These are phyloP conservation scores for Hymenopus coronatus DNA, from an alignment of 2,888 invertebrate genomes.

Conservation along the genomic window DNA sequence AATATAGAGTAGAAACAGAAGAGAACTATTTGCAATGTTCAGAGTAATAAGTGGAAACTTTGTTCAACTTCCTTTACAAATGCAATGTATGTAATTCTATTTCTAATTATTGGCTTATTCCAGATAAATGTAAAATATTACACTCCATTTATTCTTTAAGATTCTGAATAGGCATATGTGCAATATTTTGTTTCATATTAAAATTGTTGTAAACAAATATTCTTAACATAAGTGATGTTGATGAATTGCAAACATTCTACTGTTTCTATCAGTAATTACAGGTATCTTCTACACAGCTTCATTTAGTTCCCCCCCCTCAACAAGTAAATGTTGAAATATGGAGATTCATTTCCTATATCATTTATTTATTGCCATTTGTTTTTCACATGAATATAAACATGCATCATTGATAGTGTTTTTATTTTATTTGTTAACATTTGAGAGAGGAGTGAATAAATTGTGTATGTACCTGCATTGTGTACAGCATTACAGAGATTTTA, in stretches of 20 bases:
- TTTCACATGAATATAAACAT: constrained; percentile 10
- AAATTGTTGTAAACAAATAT: neutral
- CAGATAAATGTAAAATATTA: neutral
- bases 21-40: neutral
- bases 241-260: neutral
- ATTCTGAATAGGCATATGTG: neutral
- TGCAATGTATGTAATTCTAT: neutral
- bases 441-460: constrained; percentile 9
- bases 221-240: neutral
- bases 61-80: neutral
- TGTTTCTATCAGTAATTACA: neutral
- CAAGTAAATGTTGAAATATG: neutral
- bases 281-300: neutral
- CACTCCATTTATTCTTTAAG: neutral
- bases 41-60: neutral
- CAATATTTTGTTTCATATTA: neutral
- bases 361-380: constrained; percentile 20
- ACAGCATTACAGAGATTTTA: neutral
- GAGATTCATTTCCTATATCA: constrained; percentile 7
- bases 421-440: constrained; percentile 18
- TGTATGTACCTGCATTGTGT: constrained; percentile 12
- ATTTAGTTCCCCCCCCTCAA: neutral
- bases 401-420: neutral
- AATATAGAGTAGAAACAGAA: neutral
- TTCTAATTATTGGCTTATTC: neutral